Evolutionary conservation across 2,797 vertebrate species (phyloP).

Genomic region (Aldrovandia affinis): DNA sequence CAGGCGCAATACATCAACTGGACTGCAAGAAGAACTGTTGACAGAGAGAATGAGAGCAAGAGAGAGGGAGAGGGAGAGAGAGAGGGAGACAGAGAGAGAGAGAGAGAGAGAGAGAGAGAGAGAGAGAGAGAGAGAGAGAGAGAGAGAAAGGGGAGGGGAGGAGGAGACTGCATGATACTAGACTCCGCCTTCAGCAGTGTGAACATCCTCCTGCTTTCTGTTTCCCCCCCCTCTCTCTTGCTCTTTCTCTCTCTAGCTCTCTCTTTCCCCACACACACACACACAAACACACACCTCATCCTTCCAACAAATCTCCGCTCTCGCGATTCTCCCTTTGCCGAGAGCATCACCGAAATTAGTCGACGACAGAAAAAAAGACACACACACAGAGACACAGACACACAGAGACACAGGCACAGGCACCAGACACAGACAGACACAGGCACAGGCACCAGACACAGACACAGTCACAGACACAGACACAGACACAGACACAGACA

Average conservation of each 20-base stretch:
- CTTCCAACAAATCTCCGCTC: background rate
- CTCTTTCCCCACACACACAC: background rate
- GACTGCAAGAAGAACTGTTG: background rate
- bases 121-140: too few relatives aligned
- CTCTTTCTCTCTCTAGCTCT: background rate
- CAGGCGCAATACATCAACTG: background rate
- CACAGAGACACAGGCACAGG: too few relatives aligned
- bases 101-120: background rate
- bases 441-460: too few relatives aligned
- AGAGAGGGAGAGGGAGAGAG: background rate
- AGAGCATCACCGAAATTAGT: background rate
- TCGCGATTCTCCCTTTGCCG: background rate
- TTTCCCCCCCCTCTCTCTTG: background rate
- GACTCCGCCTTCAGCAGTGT: constrained; percentile 2
- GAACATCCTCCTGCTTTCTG: background rate
- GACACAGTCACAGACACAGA: too few relatives aligned
- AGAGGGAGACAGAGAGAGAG: background rate
- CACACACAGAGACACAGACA: too few relatives aligned
- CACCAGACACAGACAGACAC: too few relatives aligned
- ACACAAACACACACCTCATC: background rate
- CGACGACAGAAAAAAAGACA: too few relatives aligned
- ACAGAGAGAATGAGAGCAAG: background rate
- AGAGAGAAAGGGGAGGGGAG: background rate
- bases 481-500: too few relatives aligned
- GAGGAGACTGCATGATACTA: background rate